Base-by-base conservation (phyloP, 2,888 invertebrate species). In the Patella ulyssiponensis region DNA sequence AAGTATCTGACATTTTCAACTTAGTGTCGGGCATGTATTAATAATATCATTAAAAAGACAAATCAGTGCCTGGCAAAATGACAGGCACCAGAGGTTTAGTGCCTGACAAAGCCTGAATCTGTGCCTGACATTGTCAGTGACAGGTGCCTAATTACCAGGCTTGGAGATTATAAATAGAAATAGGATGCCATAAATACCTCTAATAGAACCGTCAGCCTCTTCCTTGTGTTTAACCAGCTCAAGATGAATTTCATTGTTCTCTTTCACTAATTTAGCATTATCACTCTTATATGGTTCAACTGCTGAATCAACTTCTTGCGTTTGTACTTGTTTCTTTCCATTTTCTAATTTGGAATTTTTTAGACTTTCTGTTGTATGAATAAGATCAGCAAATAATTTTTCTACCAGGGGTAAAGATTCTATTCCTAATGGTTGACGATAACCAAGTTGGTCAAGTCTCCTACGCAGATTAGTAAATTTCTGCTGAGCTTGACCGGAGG, bases 351-450 rank as follows among this genome's bases (percentile, higher is more conserved):
- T 97, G 82, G 96, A 95, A 92, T 96, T 95, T 88, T 96, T 95
- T 76, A 97, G 93, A 88, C 95, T 96, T 84, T 95, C 95, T n/a
- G 96, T 97, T 12, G 97, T 97, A 90, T 96, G 95, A 80, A 97
- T 93, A 79, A 97, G 93, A 92, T 98, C 97, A 71, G 95, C 94
- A 76, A 97, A 92, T 79, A 98, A 91, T 88, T 94, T 94, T 92
- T 96, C 95, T 83, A 97, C 96, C 82, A 98, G 92, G 58, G 96
- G 95, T 69, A 97, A 93, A 71, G 95, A 95, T 81, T 97, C 96
- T 17, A 95, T 91, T 0, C 90, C 94, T 81, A 97, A 93, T 1
- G 94, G 93, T 88, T 96, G 95, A 71, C 94, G 94, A 90, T 97
- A 97, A 1, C 97, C 97, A 81, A 97, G 93, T 80, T 95, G 94